Conservation (phyloP, 2,888 invertebrate genomes). For the Chouioia cunea region DNA sequence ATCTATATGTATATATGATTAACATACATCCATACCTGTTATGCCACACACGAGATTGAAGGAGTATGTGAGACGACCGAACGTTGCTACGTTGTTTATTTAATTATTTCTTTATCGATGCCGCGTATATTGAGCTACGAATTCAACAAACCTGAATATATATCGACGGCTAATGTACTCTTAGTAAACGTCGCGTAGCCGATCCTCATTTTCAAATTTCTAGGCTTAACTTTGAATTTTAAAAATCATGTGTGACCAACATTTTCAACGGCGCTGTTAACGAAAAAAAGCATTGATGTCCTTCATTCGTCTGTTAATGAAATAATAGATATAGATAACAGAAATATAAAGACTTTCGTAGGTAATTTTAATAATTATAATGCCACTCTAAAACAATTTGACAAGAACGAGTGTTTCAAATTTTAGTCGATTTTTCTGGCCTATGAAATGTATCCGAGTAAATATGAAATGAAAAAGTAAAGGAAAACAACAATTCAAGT, state of each 20-base stretch:
- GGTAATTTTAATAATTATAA: conserved; percentile 48
- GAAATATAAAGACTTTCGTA: conserved; percentile 55
- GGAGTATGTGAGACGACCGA: conserved; percentile 15
- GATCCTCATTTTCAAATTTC: conserved; percentile 34
- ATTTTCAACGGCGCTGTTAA: conserved; percentile 40
- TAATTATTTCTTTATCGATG: conserved; percentile 2
- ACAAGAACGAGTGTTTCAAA: conserved; percentile 22
- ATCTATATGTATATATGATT: conserved; percentile 14
- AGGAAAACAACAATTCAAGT: background rate
- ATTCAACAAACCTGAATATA: background rate
- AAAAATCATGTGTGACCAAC: conserved; percentile 49
- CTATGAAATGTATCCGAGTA: conserved; percentile 4
- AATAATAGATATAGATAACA: conserved; percentile 31
- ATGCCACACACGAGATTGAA: conserved; percentile 5
- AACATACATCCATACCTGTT: conserved; percentile 33
- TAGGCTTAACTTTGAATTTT: conserved; percentile 35
- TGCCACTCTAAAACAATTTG: conserved; percentile 9
- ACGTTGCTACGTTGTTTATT: conserved; percentile 31
- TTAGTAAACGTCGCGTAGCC: conserved; percentile 36
- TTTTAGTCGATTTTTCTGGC: conserved; percentile 26
- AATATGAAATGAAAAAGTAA: conserved; percentile 16
- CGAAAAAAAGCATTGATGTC: conserved; percentile 3
- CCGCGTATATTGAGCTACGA: background rate
- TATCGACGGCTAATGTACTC: conserved; percentile 15
- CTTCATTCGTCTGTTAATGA: no score